Evolutionary conservation across 1,140 invertebrate species (phyloP).

Genomic region (Platorchestia sp.): DNA sequence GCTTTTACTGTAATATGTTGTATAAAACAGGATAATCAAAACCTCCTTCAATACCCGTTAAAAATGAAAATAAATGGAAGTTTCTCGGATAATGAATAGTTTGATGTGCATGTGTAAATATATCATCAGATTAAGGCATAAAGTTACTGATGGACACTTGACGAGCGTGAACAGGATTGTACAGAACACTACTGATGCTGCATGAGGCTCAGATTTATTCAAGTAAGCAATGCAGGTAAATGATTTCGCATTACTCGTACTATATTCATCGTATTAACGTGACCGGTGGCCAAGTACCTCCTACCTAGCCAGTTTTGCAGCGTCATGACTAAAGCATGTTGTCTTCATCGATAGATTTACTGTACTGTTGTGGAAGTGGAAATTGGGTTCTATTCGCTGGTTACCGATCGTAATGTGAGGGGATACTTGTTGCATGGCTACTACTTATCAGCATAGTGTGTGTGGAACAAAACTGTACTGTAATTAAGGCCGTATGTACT

Average conservation of each 20-base stretch:
- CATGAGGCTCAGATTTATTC: background rate
- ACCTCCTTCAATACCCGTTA: background rate
- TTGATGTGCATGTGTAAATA: background rate
- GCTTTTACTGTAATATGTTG: background rate
- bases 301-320: background rate
- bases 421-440: background rate
- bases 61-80: background rate
- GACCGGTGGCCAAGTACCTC: background rate
- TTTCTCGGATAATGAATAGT: background rate
- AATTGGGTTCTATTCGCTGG: background rate
- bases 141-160: background rate
- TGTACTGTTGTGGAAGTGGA: background rate
- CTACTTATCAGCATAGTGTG: background rate
- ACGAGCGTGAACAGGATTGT: background rate
- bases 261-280: background rate
- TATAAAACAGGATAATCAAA: background rate
- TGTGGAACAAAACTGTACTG: background rate
- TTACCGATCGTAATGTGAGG: background rate
- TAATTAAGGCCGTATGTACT: constrained; percentile 19
- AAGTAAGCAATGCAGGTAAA: background rate
- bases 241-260: background rate
- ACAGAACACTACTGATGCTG: background rate
- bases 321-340: background rate
- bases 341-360: background rate
- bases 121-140: background rate